A percentile compares a stretch with the other conserved stretches of the same genome.
Evolutionary conservation across 2,797 vertebrate genomes (phyloP).

Genomic region (Acomys russatus): DNA sequence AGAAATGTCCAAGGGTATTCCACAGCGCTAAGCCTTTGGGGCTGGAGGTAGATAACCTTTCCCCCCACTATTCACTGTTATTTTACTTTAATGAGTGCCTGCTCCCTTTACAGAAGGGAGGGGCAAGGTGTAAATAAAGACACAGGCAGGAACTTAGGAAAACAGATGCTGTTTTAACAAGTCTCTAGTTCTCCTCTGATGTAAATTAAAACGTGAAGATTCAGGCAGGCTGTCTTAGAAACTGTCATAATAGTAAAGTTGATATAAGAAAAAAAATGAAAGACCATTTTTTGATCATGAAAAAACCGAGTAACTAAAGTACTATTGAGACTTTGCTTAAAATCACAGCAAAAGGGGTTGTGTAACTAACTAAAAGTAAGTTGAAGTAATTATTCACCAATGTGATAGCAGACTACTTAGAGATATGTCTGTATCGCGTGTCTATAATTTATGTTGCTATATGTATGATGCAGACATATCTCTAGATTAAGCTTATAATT

Average conservation of each 20-base stretch:
- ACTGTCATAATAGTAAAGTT: slow-evolving; percentile 53
- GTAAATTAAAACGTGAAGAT: slow-evolving; percentile 46
- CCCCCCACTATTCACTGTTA: not conserved
- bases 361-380: slow-evolving; percentile 21
- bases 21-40: not conserved
- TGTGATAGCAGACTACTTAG: not conserved
- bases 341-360: slow-evolving; percentile 33
- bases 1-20: not conserved
- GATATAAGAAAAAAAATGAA: slow-evolving; percentile 25
- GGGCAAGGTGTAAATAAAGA: not conserved
- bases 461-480: not conserved
- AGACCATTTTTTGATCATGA: slow-evolving; percentile 35
- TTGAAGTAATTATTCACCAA: slow-evolving; percentile 31
- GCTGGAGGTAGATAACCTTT: not conserved
- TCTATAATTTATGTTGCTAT: not conserved
- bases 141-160: slow-evolving; percentile 6
- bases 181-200: not conserved
- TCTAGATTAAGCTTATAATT: not conserved
- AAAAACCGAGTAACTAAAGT: slow-evolving; percentile 24
- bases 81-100: slow-evolving; percentile 18
- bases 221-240: slow-evolving; percentile 23
- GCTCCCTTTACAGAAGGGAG: not conserved
- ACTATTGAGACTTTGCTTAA: not conserved
- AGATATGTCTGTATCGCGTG: not conserved
- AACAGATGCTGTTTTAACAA: not conserved